Percentiles rank a stretch among this genome's conserved stretches.
Evolutionary conservation across 2,888 invertebrate genomes (phyloP).

Genomic region (Leucophenga montana): DNA sequence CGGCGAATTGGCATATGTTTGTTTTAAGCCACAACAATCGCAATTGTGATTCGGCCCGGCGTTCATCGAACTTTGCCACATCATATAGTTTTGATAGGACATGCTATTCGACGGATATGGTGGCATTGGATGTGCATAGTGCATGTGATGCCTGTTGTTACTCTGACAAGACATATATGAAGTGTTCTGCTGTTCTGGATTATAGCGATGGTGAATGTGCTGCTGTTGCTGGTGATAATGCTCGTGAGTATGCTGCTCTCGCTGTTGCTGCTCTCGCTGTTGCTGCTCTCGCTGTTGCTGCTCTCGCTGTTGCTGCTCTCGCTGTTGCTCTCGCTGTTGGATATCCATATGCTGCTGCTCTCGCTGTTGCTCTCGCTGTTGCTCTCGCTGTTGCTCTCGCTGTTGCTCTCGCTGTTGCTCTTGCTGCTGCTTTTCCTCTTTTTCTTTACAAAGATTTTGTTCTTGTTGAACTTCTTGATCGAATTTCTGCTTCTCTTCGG

Average conservation of each 20-base stretch:
- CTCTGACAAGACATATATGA: too few relatives aligned
- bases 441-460: too few relatives aligned
- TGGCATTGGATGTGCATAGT: neutral
- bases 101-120: slow-evolving; percentile 5
- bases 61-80: slow-evolving; percentile 9
- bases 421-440: neutral
- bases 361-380: slow-evolving; percentile 31
- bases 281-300: slow-evolving; percentile 40
- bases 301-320: neutral
- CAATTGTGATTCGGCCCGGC: neutral
- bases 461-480: neutral
- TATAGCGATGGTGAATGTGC: neutral
- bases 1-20: too few relatives aligned
- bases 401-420: neutral
- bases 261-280: slow-evolving; percentile 32
- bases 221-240: slow-evolving; percentile 32
- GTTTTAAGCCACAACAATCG: too few relatives aligned
- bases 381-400: slow-evolving; percentile 30
- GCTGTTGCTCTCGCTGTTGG: neutral
- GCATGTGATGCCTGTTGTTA: neutral
- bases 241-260: too few relatives aligned
- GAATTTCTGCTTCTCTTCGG: slow-evolving; percentile 1
- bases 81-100: slow-evolving; percentile 10
- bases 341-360: too few relatives aligned
- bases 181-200: too few relatives aligned